Conservation (phyloP, 2,888 invertebrate species). For the Eristalis intricaria region DNA sequence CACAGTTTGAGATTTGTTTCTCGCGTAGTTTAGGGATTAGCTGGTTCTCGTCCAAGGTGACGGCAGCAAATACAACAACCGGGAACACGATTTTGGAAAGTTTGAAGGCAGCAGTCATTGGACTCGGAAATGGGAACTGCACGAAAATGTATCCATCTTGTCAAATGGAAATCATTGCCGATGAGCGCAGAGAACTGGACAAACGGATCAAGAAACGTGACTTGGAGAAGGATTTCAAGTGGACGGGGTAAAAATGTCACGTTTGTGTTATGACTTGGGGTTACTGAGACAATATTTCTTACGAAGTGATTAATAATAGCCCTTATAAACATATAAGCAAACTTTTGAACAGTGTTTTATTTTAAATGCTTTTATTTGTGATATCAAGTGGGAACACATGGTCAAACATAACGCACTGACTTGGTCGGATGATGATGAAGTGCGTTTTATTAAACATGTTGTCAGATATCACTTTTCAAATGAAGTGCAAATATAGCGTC, state of each 20-base stretch:
- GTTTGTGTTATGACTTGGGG: too few relatives aligned
- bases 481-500: too few relatives aligned
- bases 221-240: neutral
- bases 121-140: constrained; percentile 84
- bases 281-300: too few relatives aligned
- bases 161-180: constrained; percentile 41
- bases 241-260: neutral
- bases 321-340: too few relatives aligned
- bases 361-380: too few relatives aligned
- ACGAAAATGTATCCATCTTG: constrained; percentile 55
- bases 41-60: constrained; percentile 85
- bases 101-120: constrained; percentile 86
- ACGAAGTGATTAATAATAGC: too few relatives aligned
- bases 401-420: too few relatives aligned
- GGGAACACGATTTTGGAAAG: constrained; percentile 83
- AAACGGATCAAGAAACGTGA: neutral
- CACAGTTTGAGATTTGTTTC: neutral
- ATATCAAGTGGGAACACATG: too few relatives aligned
- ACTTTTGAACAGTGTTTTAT: too few relatives aligned
- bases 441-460: too few relatives aligned
- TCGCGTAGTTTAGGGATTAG: constrained; percentile 87
- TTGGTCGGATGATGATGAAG: too few relatives aligned
- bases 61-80: constrained; percentile 76
- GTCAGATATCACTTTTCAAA: too few relatives aligned
- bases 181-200: constrained; percentile 19